Conservation (phyloP, 2,113 vertebrate species). For the Embiotoca jacksoni region DNA sequence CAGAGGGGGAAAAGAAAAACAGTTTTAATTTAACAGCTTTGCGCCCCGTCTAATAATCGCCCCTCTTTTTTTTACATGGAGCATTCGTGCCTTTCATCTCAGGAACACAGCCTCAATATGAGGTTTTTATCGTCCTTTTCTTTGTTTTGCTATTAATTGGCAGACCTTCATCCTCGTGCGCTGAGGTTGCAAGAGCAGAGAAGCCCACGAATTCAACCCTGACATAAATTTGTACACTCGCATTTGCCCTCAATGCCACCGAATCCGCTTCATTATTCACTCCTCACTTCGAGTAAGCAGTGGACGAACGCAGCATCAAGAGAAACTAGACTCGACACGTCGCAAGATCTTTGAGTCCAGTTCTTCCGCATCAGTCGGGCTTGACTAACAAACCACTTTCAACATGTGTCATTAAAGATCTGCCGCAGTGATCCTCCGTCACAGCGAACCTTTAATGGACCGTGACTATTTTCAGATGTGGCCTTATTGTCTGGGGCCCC, state of each 20-base stretch:
- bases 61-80: slow-evolving; percentile 57
- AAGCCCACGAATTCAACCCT: slow-evolving; percentile 52
- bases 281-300: slow-evolving; percentile 23
- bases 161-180: slow-evolving; percentile 32
- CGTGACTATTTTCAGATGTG: not conserved
- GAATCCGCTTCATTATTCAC: slow-evolving; percentile 50
- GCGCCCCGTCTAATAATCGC: slow-evolving; percentile 53
- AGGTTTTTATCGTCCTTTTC: slow-evolving; percentile 50
- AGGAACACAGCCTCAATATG: slow-evolving; percentile 23
- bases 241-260: slow-evolving; percentile 33
- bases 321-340: not conserved
- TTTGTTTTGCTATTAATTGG: slow-evolving; percentile 78
- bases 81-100: slow-evolving; percentile 71
- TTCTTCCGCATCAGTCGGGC: too few species aligned
- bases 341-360: not conserved
- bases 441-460: too few species aligned
- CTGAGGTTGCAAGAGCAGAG: slow-evolving; percentile 25
- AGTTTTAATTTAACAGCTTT: slow-evolving; percentile 57
- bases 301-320: not conserved
- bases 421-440: too few species aligned
- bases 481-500: slow-evolving; percentile 27
- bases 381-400: not conserved
- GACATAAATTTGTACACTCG: slow-evolving; percentile 52
- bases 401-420: slow-evolving; percentile 20
- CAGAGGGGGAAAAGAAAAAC: slow-evolving; percentile 33